Evolutionary conservation across 2,113 vertebrate species (phyloP).

Genomic region (Diadophis punctatus): DNA sequence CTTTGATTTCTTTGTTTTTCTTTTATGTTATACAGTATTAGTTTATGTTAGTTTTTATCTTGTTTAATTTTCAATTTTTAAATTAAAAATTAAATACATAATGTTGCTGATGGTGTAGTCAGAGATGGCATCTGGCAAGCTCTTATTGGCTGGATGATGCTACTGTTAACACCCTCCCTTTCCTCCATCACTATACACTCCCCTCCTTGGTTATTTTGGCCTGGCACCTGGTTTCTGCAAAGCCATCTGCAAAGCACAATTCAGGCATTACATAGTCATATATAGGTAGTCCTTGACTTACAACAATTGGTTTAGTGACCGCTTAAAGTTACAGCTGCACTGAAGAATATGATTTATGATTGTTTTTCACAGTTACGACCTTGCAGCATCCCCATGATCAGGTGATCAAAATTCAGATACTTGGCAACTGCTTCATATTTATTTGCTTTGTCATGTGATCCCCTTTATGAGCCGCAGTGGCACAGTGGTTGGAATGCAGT

Average conservation of each 20-base stretch:
- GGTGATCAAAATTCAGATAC: too few species aligned
- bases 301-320: too few species aligned
- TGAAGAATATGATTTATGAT: too few species aligned
- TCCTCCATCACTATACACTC: not conserved
- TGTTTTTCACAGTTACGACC: too few species aligned
- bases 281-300: too few species aligned
- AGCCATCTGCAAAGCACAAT: not conserved
- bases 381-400: too few species aligned
- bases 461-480: too few species aligned
- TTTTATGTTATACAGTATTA: not conserved
- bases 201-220: not conserved
- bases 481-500: too few species aligned
- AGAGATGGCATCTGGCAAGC: not conserved
- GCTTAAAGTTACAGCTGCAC: too few species aligned
- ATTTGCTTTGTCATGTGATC: too few species aligned
- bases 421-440: too few species aligned
- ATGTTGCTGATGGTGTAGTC: not conserved
- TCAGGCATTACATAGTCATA: not conserved
- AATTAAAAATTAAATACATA: not conserved
- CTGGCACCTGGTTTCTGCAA: not conserved
- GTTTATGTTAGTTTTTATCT: not conserved
- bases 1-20: not conserved
- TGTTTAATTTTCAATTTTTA: not conserved
- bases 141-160: not conserved
- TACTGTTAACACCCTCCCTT: too few species aligned